These are phyloP conservation scores for Polypterus bichir DNA, from an alignment of 2,113 vertebrate species.

Conservation along the genomic window DNA sequence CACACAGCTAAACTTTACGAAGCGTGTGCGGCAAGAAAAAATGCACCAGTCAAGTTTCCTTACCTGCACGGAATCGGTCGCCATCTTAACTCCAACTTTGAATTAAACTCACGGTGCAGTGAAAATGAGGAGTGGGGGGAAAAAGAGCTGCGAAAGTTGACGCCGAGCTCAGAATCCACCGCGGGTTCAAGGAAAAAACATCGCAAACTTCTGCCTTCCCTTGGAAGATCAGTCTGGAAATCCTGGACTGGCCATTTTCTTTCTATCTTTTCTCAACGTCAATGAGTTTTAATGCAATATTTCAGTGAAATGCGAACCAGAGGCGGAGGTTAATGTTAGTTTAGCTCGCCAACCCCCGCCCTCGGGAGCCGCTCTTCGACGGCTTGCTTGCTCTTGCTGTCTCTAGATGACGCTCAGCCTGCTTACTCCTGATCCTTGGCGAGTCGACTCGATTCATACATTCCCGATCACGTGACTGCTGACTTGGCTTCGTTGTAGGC, in stretches of 20 bases:
- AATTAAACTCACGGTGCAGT: constrained; percentile 43
- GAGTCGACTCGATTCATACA: constrained; percentile 20
- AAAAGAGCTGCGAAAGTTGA: too few species aligned
- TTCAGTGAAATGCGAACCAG: not conserved
- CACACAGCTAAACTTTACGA: too few species aligned
- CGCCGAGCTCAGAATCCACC: too few species aligned
- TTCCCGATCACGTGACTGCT: constrained; percentile 32
- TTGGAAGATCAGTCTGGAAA: constrained; percentile 28
- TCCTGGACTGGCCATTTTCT: constrained; percentile 30
- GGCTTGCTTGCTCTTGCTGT: not conserved
- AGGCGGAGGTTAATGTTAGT: not conserved
- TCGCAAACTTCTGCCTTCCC: too few species aligned
- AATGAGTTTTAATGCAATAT: not conserved
- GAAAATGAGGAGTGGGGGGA: constrained; percentile 27
- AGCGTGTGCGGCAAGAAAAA: not conserved
- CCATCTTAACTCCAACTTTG: constrained; percentile 64
- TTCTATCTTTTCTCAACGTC: not conserved
- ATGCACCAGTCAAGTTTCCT: constrained; percentile 54
- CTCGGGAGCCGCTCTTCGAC: constrained; percentile 7
- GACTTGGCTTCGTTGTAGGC: constrained; percentile 14
- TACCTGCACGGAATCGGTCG: constrained; percentile 67
- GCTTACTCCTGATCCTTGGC: too few species aligned
- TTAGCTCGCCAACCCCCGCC: constrained; percentile 10
- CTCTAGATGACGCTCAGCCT: constrained; percentile 14
- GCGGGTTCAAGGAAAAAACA: too few species aligned